phyloP scores from a whole-genome alignment of 2,113 vertebrate species.

The Apteryx mantelli region DNA sequence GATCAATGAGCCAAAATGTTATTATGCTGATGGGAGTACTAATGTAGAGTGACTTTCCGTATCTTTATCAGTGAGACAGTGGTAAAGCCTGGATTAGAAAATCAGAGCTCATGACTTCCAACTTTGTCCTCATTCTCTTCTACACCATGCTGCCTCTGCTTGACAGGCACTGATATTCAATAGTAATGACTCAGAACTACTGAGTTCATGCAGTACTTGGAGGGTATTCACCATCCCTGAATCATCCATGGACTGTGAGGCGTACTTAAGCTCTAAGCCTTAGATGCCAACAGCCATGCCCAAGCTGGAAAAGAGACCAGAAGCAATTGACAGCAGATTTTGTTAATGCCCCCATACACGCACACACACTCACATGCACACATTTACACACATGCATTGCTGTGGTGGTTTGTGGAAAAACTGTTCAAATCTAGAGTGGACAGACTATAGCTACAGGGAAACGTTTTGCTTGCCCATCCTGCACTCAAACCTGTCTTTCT shows the following conservation, averaged over 20 bases:
- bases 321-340: background rate
- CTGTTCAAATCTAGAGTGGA: background rate
- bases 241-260: background rate
- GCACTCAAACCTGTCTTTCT: background rate
- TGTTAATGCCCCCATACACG: background rate
- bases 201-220: background rate
- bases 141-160: background rate
- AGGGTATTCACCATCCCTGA: background rate
- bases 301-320: background rate
- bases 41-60: background rate
- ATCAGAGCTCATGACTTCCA: background rate
- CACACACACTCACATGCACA: too few relatives aligned
- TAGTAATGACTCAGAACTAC: background rate
- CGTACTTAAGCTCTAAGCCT: background rate
- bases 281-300: background rate
- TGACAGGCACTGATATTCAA: background rate
- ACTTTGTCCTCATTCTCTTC: background rate
- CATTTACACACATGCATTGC: fast-evolving
- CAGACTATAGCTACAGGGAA: background rate
- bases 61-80: background rate
- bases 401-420: background rate
- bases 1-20: background rate
- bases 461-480: too few relatives aligned
- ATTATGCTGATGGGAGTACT: background rate
- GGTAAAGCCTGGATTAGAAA: background rate